Evolutionary conservation across 2,888 invertebrate genomes (phyloP).

Genomic region (Metalampra italica): DNA sequence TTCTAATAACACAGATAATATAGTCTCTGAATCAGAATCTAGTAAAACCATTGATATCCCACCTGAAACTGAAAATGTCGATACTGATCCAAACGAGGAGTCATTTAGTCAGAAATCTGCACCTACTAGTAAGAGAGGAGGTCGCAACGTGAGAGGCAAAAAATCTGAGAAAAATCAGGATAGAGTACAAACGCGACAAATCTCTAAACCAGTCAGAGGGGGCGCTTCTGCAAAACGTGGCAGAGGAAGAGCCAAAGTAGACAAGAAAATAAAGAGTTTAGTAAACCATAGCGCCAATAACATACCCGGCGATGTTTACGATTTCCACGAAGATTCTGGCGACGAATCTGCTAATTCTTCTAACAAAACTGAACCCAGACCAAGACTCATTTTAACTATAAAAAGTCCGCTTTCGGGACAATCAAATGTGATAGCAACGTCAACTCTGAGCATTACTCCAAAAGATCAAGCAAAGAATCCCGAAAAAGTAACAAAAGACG

Average conservation of each 20-base stretch:
- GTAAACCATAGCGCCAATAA: constrained; percentile 77
- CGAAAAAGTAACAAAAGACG: constrained; percentile 59
- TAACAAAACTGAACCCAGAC: constrained; percentile 78
- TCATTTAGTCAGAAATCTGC: constrained; percentile 27
- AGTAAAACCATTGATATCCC: constrained; percentile 20
- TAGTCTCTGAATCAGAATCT: constrained; percentile 5
- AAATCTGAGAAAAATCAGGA: constrained; percentile 56
- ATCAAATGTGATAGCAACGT: constrained; percentile 55
- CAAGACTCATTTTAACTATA: constrained; percentile 88
- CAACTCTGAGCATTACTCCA: constrained; percentile 56
- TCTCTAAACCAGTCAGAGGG: constrained; percentile 59
- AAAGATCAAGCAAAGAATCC: constrained; percentile 24
- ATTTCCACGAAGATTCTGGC: constrained; percentile 93
- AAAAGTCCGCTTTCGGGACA: constrained; percentile 82
- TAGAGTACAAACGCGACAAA: constrained; percentile 68
- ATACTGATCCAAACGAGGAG: constrained; percentile 28
- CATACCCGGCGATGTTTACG: constrained; percentile 88
- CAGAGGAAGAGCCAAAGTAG: constrained; percentile 70
- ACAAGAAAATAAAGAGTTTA: constrained; percentile 69
- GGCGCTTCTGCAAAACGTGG: constrained; percentile 59
- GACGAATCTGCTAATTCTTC: constrained; percentile 80
- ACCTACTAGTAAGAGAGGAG: constrained; percentile 53
- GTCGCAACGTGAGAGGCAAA: constrained; percentile 62
- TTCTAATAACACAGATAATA: background rate
- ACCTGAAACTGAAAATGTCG: constrained; percentile 22